Conservation (phyloP, 2,888 invertebrate genomes). For the Papilio elwesi region DNA sequence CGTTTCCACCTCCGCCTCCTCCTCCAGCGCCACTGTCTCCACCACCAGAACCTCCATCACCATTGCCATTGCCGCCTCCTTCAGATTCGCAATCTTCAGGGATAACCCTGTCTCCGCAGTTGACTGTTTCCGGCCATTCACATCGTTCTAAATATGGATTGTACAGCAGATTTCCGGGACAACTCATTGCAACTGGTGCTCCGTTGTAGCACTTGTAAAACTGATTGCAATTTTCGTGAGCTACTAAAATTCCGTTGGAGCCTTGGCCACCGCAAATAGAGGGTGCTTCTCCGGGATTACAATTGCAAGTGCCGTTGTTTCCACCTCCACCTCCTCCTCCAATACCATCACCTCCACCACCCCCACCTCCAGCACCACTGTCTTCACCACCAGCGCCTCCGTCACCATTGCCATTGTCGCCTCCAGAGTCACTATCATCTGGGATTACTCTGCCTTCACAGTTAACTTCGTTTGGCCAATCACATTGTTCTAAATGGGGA, state of each 20-base stretch:
- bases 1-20: too few species aligned
- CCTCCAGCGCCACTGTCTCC: too few species aligned
- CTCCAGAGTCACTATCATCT: conserved; percentile 28
- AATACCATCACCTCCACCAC: conserved; percentile 12
- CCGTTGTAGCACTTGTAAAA: conserved; percentile 53
- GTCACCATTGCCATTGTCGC: conserved; percentile 19
- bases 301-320: conserved; percentile 38
- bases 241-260: conserved; percentile 52
- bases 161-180: conserved; percentile 50
- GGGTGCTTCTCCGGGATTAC: conserved; percentile 44
- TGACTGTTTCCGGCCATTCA: too few species aligned
- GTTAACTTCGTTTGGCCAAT: conserved; percentile 48
- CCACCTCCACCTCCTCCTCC: conserved; percentile 18
- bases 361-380: background rate
- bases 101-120: too few species aligned
- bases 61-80: too few species aligned
- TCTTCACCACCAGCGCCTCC: conserved; percentile 39
- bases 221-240: conserved; percentile 57
- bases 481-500: conserved; percentile 32
- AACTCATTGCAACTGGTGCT: conserved; percentile 47
- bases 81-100: too few species aligned
- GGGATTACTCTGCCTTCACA: conserved; percentile 51
- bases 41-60: too few species aligned
- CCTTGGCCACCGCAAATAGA: conserved; percentile 48
- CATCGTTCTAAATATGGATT: conserved; percentile 51